Base-by-base conservation (phyloP, 35 echinoderm and acorn worm species). In the Eucidaris tribuloides region DNA sequence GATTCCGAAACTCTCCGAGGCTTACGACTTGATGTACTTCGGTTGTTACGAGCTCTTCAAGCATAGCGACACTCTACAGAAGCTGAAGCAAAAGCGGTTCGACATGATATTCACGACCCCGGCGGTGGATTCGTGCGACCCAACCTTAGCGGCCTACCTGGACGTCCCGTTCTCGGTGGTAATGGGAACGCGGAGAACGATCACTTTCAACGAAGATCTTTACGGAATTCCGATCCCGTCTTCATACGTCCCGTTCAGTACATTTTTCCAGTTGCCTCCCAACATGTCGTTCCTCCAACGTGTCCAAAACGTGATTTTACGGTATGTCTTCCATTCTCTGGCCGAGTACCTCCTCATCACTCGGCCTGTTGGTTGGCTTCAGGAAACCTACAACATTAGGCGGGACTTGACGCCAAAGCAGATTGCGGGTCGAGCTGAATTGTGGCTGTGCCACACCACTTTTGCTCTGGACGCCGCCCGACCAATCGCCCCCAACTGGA, bases 241-340 rank as follows among this genome's bases (percentile, higher is more conserved):
- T 22, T 74, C 68, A 5, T 74, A 74, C 40, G 68, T 74, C 9
- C 68, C 68, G 3, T 74, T 74, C 68, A n/a, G n/a, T n/a, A 24
- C 42, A 27, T 31, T 20, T 9, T 35, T 45, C 4, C 28, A 45
- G 17, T 50, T 78, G 13, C 14, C 41, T 18, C 39, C 43, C 41
- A 4, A 71, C 2, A 85, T 85, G 83, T 41, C 29, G 7, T 76
- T 85, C 20, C 2, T 27, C 56, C 25, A 85, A 58, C 62, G 83
- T 9, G 7, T 46, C 17, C 19, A 45, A 3, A 85, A 85, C 43
- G 14, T 38, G 15, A 18, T 85, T 30, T 9, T 27, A 19, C 42
- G 15, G 7, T 19, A 54, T 9, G 46, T 23, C 23, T 14, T 48
- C 33, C 30, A 57, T 25, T 0, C 13, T 86, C 25, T 61, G 20